Conservation (phyloP, 2,797 vertebrate species). For the Monodelphis domestica region DNA sequence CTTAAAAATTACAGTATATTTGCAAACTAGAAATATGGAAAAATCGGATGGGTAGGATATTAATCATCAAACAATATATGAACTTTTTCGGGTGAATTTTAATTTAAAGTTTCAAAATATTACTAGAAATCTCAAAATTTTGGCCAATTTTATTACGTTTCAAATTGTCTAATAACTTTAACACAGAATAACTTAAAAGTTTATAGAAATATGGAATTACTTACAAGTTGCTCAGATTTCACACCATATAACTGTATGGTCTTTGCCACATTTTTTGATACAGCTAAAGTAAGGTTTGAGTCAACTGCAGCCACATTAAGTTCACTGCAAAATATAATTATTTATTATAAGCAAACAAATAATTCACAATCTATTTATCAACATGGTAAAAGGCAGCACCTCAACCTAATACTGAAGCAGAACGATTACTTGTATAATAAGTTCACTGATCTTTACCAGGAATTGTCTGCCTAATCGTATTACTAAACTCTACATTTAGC, state of each 20-base stretch:
- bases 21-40: conserved; percentile 4
- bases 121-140: conserved; percentile 54
- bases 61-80: not conserved
- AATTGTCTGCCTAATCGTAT: conserved; percentile 38
- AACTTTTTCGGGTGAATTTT: conserved; percentile 23
- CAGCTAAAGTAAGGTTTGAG: conserved; percentile 90
- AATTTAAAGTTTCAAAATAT: conserved; percentile 54
- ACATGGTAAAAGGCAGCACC: conserved; percentile 62
- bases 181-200: not conserved
- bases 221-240: conserved; percentile 98
- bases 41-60: not conserved
- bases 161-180: conserved; percentile 38
- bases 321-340: conserved; percentile 90
- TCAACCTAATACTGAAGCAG: conserved; percentile 61
- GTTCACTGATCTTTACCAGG: conserved; percentile 51
- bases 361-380: conserved; percentile 63
- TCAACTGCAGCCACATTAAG: conserved; percentile 95
- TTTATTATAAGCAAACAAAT: conserved; percentile 71
- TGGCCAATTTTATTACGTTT: conserved; percentile 58
- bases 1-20: conserved; percentile 1
- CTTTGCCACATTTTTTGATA: conserved; percentile 95
- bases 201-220: conserved; percentile 70
- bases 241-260: conserved; percentile 96
- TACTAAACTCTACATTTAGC: conserved; percentile 60
- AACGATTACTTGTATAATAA: conserved; percentile 59